Conservation (phyloP, 2,797 vertebrate species). For the Schizothorax lantsangensis region DNA sequence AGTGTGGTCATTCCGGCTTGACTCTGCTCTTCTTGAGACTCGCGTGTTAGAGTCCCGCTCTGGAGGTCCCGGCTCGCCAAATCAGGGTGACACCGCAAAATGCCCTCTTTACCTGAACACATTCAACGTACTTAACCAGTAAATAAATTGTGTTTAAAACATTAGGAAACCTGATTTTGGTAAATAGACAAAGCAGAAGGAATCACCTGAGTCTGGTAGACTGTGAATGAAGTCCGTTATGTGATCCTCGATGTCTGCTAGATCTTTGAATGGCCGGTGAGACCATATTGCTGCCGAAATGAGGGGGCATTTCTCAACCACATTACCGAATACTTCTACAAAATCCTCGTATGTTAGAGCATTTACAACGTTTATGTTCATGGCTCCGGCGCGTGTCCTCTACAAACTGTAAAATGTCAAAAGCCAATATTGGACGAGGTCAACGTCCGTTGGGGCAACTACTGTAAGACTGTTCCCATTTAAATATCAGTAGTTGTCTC, state of each 20-base stretch:
- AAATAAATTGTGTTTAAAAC: background rate
- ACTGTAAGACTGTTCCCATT: background rate
- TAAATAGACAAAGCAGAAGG: background rate
- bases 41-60: conserved; percentile 74
- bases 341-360: conserved; percentile 82
- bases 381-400: conserved; percentile 53
- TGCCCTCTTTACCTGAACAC: conserved; percentile 82
- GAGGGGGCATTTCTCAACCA: conserved; percentile 84
- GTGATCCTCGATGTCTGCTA: conserved; percentile 72
- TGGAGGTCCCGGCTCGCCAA: conserved; percentile 82
- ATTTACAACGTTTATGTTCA: conserved; percentile 81
- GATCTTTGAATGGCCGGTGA: conserved; percentile 74
- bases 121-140: background rate
- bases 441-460: conserved; percentile 31
- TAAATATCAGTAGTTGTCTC: background rate
- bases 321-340: conserved; percentile 81
- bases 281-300: conserved; percentile 84
- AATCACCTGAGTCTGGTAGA: conserved; percentile 81
- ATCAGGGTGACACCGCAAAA: conserved; percentile 86
- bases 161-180: too few species aligned
- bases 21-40: conserved; percentile 81
- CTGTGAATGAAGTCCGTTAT: conserved; percentile 80
- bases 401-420: background rate
- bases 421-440: conserved; percentile 37
- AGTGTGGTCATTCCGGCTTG: conserved; percentile 77